Evolutionary conservation across 2,888 invertebrate species (phyloP), one percentile per base, ranked within the genome.

Genomic region (Melikaiella ostensackeni): DNA sequence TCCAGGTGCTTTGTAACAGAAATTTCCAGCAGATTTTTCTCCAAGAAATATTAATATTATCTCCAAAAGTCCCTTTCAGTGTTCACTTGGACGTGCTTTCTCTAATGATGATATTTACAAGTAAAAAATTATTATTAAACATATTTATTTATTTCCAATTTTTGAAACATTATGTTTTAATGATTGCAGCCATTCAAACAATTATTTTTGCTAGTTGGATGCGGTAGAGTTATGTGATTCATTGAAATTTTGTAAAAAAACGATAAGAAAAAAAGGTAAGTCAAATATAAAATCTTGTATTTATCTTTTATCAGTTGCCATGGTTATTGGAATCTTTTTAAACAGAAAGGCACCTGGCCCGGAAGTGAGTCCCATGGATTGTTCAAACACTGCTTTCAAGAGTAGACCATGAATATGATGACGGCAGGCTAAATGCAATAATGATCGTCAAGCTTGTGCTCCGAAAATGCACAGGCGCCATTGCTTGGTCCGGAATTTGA

Each of bases 321-420:
- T 9, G 0, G 0, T 9, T 24, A 0, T 59, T 59, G 27, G 13
- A 59, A 59, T 7, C 24, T 7, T 11, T n/a, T 59, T 59, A 3
- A 59, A 59, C 3, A 59, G 11, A 1, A 11, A n/a, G 1, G 27
- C 24, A 24, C 27, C 24, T 21, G 21, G 57, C 1, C 57, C 57
- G 6, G 59, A 24, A 9, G 27, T 27, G 11, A 1, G 5, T 27
- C 11, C 11, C 5, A 59, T 24, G 11, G 0, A 11, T 6, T 11
- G 0, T 2, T 2, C 24, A 55, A 77, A 84, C 21, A 79, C 79
- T 50, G 50, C 61, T 21, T 57, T 46, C 35, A 84, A 74, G 57
- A 83, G 35, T 33, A 87, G 33, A 78, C 87, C 85, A 33, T 78
- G 81, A 16, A 86, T 84, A 75, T 88, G 86, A 75, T 86, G 86